Conservation (phyloP, 2,797 vertebrate genomes). For the Emydoidea blandingii region DNA sequence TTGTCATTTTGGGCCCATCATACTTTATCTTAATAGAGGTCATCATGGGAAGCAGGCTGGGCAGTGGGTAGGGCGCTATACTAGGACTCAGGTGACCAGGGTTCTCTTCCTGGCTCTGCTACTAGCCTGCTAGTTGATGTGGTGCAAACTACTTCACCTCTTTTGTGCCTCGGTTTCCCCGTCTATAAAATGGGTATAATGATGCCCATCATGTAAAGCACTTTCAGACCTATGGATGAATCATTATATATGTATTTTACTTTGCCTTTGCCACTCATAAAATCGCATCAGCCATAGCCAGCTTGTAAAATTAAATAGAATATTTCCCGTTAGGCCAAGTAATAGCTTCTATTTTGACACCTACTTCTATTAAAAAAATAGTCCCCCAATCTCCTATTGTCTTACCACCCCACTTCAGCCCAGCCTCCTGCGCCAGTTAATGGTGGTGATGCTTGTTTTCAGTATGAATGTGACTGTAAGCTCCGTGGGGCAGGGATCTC, state of each 20-base stretch:
- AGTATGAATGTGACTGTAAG: not conserved
- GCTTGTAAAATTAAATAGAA: not conserved
- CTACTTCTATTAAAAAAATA: not conserved
- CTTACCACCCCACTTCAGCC: not conserved
- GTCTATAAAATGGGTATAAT: not conserved
- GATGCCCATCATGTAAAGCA: not conserved
- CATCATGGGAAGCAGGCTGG: not conserved
- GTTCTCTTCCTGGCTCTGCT: not conserved
- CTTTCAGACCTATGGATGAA: not conserved
- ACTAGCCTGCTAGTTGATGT: fast-evolving
- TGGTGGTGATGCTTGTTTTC: not conserved
- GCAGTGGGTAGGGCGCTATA: not conserved
- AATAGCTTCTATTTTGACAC: not conserved
- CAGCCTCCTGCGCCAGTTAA: not conserved
- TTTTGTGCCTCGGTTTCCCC: not conserved
- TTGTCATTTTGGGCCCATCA: not conserved
- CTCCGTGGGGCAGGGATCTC: fast-evolving
- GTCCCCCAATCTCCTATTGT: not conserved
- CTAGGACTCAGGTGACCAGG: not conserved
- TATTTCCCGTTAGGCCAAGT: not conserved
- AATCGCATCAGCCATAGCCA: not conserved
- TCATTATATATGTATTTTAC: not conserved
- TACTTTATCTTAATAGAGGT: not conserved
- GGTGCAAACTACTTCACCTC: not conserved
- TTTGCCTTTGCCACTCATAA: not conserved